Percentiles rank a stretch among this genome's conserved stretches.
These are phyloP conservation scores for Drosophila putrida DNA, from an alignment of 2,888 invertebrate species.

Conservation along the genomic window DNA sequence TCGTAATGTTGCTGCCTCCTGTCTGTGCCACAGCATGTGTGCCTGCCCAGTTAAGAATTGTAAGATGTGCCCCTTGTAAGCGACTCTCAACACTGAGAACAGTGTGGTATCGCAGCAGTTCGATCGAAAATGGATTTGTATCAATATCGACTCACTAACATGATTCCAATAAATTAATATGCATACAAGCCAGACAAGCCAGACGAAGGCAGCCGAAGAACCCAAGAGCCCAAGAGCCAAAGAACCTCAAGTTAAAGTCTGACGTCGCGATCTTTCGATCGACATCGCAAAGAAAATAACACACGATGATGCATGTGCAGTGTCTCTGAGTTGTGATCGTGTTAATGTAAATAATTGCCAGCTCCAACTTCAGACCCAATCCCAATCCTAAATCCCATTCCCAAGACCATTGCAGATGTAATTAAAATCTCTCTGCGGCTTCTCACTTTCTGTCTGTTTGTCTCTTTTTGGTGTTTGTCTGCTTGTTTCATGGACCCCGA, in stretches of 20 bases:
- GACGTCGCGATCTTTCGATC: constrained; percentile 66
- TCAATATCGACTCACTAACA: constrained; percentile 85
- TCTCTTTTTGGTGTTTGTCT: constrained; percentile 49
- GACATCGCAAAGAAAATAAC: constrained; percentile 62
- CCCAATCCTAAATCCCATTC: constrained; percentile 12
- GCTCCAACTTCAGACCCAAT: constrained; percentile 37
- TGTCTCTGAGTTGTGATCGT: constrained; percentile 84
- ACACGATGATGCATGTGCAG: constrained; percentile 84
- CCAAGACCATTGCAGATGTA: constrained; percentile 70
- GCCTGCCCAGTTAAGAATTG: constrained; percentile 35
- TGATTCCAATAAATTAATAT: constrained; percentile 86
- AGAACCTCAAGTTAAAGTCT: constrained; percentile 25
- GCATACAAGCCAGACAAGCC: constrained; percentile 78
- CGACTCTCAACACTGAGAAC: neutral
- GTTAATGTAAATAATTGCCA: constrained; percentile 85
- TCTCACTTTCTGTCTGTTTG: constrained; percentile 64
- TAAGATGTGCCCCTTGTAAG: constrained; percentile 27
- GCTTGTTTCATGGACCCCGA: constrained; percentile 61
- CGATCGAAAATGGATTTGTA: constrained; percentile 85
- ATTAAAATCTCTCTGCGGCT: constrained; percentile 80
- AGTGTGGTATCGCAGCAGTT: constrained; percentile 66
- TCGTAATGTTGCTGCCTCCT: constrained; percentile 65
- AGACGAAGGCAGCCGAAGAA: constrained; percentile 16
- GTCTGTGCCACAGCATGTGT: constrained; percentile 64
- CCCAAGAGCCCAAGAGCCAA: constrained; percentile 38